Conservation (phyloP, 2,113 vertebrate species). For the Plecturocebus donacophilus region DNA sequence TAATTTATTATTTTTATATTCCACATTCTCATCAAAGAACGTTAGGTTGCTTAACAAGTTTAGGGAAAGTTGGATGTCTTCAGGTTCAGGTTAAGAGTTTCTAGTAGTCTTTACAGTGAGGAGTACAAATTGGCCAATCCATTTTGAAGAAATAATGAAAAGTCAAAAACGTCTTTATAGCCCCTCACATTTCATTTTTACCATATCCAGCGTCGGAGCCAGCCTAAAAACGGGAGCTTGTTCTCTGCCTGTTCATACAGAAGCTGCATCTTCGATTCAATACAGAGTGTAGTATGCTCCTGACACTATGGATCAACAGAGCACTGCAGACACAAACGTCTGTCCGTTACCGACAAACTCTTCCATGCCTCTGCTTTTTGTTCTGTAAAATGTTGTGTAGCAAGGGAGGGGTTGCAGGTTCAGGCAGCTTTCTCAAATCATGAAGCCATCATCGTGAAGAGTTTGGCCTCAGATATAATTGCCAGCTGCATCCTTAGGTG, state of each 20-base stretch:
- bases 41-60: neutral
- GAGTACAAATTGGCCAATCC: too few relatives aligned
- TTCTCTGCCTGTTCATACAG: rapidly evolving
- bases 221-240: rapidly evolving
- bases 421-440: neutral
- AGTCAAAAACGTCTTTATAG: neutral
- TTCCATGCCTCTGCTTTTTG: neutral
- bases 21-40: neutral
- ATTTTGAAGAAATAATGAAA: too few relatives aligned
- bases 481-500: rapidly evolving
- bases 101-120: neutral
- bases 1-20: neutral
- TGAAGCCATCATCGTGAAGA: rapidly evolving
- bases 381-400: neutral
- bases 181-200: too few relatives aligned
- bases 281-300: rapidly evolving
- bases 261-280: rapidly evolving
- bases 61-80: neutral
- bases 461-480: too few relatives aligned
- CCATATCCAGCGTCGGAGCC: neutral
- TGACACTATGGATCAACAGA: rapidly evolving
- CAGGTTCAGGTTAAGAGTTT: neutral
- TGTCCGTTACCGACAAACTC: neutral
- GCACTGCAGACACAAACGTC: neutral
- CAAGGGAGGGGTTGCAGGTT: neutral